A percentile compares a stretch with the other conserved stretches of the same genome.
Evolutionary conservation across 2,888 invertebrate genomes (phyloP).

Genomic region (Poecilobothrus nobilitatus): DNA sequence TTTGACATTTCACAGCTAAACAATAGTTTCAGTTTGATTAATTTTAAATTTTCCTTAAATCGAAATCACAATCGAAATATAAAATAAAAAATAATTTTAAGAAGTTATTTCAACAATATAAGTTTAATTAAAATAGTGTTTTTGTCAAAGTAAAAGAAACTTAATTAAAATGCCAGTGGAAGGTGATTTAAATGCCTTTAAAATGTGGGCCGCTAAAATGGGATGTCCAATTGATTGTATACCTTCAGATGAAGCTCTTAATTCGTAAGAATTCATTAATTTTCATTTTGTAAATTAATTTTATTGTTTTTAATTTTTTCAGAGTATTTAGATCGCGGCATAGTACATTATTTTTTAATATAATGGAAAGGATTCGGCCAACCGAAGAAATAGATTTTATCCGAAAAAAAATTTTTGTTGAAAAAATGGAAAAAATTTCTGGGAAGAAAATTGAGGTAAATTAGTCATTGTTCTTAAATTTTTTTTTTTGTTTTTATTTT

Average conservation of each 20-base stretch:
- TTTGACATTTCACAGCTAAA: no score
- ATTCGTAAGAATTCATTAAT: constrained; percentile 31
- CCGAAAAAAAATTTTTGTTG: constrained; percentile 36
- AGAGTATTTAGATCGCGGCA: constrained; percentile 41
- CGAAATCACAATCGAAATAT: no score
- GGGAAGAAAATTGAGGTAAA: background rate
- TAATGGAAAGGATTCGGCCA: constrained; percentile 36
- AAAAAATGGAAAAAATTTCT: constrained; percentile 30
- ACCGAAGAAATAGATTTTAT: constrained; percentile 34
- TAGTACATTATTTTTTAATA: constrained; percentile 31
- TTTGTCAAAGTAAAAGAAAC: background rate
- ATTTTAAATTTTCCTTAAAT: no score
- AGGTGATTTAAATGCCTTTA: constrained; percentile 32
- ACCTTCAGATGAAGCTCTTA: constrained; percentile 36
- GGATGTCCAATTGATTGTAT: constrained; percentile 33
- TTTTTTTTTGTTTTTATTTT: background rate
- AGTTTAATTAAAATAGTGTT: no score
- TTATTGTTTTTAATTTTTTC: background rate
- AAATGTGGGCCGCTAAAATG: constrained; percentile 35
- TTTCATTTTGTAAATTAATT: background rate
- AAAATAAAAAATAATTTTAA: no score
- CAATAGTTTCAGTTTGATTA: no score
- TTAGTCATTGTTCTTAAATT: background rate
- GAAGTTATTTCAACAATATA: no score
- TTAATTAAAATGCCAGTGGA: constrained; percentile 24